These are phyloP conservation scores for Tricholaema leucomelas DNA, from an alignment of 2,113 vertebrate species.

Conservation along the genomic window DNA sequence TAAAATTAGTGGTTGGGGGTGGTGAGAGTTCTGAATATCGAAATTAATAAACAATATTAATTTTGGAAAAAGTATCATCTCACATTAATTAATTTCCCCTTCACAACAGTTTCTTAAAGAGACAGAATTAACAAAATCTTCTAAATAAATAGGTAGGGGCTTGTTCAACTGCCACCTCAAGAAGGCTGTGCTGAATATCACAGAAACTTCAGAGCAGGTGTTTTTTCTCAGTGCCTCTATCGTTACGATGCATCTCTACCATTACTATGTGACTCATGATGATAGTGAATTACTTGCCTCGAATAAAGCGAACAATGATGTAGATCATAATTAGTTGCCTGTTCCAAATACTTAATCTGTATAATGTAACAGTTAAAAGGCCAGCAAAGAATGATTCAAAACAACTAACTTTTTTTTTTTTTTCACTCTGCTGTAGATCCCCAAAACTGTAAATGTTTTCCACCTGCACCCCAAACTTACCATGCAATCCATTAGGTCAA, in stretches of 20 bases:
- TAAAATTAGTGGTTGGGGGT: too few species aligned
- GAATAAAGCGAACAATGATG: background rate
- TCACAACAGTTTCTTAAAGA: background rate
- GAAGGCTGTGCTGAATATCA: background rate
- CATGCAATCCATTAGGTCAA: background rate
- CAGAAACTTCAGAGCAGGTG: background rate
- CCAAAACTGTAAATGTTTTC: background rate
- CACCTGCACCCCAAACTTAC: background rate
- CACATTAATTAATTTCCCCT: too few species aligned
- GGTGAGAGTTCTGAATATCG: too few species aligned
- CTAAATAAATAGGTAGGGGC: background rate
- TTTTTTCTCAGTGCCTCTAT: background rate
- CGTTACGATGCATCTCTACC: too few species aligned
- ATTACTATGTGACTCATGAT: background rate
- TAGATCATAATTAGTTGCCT: background rate
- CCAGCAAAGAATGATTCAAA: background rate
- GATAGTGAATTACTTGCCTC: background rate
- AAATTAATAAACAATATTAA: too few species aligned
- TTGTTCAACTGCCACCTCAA: background rate
- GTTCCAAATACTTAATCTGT: background rate
- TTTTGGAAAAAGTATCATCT: too few species aligned
- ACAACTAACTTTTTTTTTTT: background rate
- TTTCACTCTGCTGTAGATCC: background rate
- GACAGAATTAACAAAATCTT: background rate
- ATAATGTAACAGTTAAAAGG: background rate